Evolutionary conservation across 2,888 invertebrate genomes (phyloP), one percentile per base, ranked within the genome.

Genomic region (Phorcus lineatus): DNA sequence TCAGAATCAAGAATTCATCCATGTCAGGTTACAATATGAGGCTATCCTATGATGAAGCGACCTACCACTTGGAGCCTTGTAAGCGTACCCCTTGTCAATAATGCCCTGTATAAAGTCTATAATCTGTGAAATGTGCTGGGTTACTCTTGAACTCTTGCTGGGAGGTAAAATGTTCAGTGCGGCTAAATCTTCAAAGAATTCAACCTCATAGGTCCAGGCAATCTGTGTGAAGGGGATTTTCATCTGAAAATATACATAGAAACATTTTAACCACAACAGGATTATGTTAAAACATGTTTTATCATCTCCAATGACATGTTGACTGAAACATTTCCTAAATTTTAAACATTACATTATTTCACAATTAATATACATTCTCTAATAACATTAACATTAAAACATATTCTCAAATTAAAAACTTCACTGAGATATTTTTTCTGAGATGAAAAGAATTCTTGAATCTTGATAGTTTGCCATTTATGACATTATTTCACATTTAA

Each of bases 91-190:
- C 24, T 94, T 94, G 22, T 95, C 92, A 24, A 97, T 88, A 16
- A 98, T 94, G 78, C 94, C 94, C 84, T 95, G 92, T 1, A 98
- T 95, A 92, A 97, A 98, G 53, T 94, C 90, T 85, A 96, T 94
- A 79, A 98, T 97, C 67, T 95, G 94, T n/a, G 95, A 94, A 54
- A 98, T 95, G 91, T 96, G 95, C 81, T 97, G 96, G 0, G 97
- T 96, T 0, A 98, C 98, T 91, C 96, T 94, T 0, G 96, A 94
- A 53, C 95, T 95, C 74, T 96, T 93, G 89, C 96, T 94, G 0
- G 98, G 97, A 86, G 95, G 95, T 40, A 94, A 91, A 4, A 98
- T 95, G 91, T 96, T 96, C 57, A 98, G 93, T 11, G 94, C 94
- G 3, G 94, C 90, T 95, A 98, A 95, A 90, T 98, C 97, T 16